A percentile compares a stretch with the other conserved stretches of the same genome.
phyloP scores from a whole-genome alignment of 2,797 vertebrate genomes.

The Cetoscarus ocellatus region DNA sequence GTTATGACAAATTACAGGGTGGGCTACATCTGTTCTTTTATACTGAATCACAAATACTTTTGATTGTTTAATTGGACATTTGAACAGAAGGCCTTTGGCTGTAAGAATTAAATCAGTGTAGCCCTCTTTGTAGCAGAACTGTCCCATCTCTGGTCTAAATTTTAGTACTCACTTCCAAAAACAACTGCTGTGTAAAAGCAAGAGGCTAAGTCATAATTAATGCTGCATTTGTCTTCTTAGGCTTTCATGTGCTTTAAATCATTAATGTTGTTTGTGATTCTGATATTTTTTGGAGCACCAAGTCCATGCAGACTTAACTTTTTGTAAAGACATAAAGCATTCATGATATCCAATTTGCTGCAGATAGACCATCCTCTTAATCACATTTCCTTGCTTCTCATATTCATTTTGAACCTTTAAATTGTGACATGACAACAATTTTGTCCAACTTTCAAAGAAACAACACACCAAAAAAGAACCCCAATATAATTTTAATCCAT shows the following conservation, averaged over 20 bases:
- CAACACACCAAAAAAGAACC: conserved; percentile 62
- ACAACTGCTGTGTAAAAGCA: conserved; percentile 31
- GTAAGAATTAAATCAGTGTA: too few species aligned
- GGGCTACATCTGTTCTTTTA: too few species aligned
- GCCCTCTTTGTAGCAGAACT: too few species aligned
- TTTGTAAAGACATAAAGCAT: conserved; percentile 20
- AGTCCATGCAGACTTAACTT: conserved; percentile 20
- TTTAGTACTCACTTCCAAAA: conserved; percentile 43
- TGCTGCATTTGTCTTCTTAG: conserved; percentile 37
- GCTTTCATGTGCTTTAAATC: conserved; percentile 56
- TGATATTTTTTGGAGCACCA: conserved; percentile 20
- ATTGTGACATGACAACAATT: conserved; percentile 9
- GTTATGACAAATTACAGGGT: too few species aligned
- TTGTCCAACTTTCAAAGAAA: conserved; percentile 44
- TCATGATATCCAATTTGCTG: conserved; percentile 27
- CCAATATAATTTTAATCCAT: conserved; percentile 70
- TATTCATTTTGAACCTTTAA: conserved; percentile 3
- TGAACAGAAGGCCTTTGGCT: too few species aligned
- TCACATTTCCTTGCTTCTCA: neutral
- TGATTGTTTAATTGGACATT: too few species aligned
- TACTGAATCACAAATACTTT: too few species aligned
- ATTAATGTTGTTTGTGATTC: conserved; percentile 49
- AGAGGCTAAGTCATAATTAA: conserved; percentile 51
- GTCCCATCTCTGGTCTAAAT: conserved; percentile 1
- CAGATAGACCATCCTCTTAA: conserved; percentile 8